phyloP scores from a whole-genome alignment of 1,140 invertebrate genomes.

The Pissodes strobi region DNA sequence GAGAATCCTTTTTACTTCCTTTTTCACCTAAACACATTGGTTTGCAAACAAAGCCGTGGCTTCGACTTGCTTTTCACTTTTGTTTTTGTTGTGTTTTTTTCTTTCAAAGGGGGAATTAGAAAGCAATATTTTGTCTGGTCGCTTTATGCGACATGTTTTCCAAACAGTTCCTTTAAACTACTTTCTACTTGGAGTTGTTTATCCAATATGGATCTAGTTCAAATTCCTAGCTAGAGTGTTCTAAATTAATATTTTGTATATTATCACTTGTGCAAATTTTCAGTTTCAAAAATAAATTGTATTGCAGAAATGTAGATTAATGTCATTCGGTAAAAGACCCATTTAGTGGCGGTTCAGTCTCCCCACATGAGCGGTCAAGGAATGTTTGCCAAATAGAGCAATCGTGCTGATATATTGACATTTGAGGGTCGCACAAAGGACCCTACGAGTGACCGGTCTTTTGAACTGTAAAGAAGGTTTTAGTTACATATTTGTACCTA shows the following conservation, averaged over 20 bases:
- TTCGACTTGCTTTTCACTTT: conserved; percentile 2
- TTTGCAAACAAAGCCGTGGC: conserved; percentile 24
- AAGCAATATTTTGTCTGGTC: neutral
- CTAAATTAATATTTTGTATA: no score
- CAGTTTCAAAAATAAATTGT: no score
- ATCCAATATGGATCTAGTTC: no score
- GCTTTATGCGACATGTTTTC: no score
- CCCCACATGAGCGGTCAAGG: conserved; percentile 20
- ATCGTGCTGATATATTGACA: conserved; percentile 33
- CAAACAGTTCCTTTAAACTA: no score
- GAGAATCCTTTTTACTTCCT: conserved; percentile 33
- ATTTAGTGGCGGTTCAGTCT: conserved; percentile 11
- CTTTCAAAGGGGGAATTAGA: conserved; percentile 1
- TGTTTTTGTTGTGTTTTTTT: conserved; percentile 1
- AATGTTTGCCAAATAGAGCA: conserved; percentile 35
- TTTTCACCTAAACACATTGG: conserved; percentile 29
- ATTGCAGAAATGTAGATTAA: no score
- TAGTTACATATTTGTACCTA: neutral
- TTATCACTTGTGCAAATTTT: no score
- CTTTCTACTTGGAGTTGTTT: no score
- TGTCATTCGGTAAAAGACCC: conserved; percentile 4
- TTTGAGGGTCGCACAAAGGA: conserved; percentile 27
- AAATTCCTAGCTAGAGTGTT: no score
- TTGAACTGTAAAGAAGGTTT: conserved; percentile 20
- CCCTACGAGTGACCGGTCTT: conserved; percentile 17